Conservation (phyloP, 2,797 vertebrate species). For the Pipistrellus nathusii region DNA sequence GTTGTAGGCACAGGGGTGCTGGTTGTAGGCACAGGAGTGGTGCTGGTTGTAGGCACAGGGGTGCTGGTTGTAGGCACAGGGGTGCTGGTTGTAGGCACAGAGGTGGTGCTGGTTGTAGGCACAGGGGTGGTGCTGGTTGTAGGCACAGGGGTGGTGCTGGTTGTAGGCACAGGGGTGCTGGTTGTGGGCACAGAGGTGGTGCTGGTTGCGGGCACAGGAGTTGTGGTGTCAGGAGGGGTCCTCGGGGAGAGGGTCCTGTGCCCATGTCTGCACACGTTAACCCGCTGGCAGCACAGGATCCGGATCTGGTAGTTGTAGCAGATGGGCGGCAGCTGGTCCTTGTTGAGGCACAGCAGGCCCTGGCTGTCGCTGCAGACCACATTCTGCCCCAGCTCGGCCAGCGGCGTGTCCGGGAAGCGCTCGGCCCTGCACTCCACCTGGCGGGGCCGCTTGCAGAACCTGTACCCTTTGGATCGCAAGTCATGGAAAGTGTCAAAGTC, state of each 20-base stretch:
- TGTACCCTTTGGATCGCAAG: slow-evolving; percentile 73
- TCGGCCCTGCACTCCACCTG: slow-evolving; percentile 86
- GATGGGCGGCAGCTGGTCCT: slow-evolving; percentile 85
- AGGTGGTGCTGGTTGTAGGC: fast-evolving
- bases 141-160: fast-evolving
- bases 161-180: not conserved
- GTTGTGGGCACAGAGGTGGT: too few species aligned
- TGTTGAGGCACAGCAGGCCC: slow-evolving; percentile 86
- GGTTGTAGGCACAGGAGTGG: too few species aligned
- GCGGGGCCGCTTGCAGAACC: slow-evolving; percentile 80
- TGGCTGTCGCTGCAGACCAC: slow-evolving; percentile 79
- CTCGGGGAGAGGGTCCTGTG: fast-evolving
- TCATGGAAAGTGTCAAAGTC: slow-evolving; percentile 88
- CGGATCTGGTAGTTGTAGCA: slow-evolving; percentile 87
- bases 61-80: too few species aligned
- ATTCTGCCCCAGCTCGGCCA: slow-evolving; percentile 77
- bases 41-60: too few species aligned
- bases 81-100: fast-evolving
- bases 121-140: not conserved
- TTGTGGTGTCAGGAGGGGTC: too few species aligned
- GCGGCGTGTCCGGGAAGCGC: slow-evolving; percentile 77
- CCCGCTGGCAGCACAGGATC: slow-evolving; percentile 83
- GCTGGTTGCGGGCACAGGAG: too few species aligned
- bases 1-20: too few species aligned
- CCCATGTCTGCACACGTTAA: not conserved